Conservation (phyloP, 2,113 vertebrate species). For the Piprites chloris region DNA sequence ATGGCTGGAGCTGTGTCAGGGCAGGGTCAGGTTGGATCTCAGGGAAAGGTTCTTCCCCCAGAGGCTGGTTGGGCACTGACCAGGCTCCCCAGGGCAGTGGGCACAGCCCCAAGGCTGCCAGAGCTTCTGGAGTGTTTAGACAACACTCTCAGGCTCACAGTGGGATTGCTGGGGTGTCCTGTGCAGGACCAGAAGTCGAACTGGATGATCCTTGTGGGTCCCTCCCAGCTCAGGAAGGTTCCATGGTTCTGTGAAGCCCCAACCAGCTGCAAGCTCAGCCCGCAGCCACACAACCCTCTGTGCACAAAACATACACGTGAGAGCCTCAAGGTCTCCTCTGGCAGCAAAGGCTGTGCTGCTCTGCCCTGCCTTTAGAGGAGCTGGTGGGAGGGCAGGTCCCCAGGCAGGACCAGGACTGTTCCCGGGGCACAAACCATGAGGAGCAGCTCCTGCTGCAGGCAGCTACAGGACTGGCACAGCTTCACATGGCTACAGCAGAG, state of each 20-base stretch:
- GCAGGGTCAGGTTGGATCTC: background rate
- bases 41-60: background rate
- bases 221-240: background rate
- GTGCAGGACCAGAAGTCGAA: accelerated
- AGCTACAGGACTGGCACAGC: background rate
- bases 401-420: background rate
- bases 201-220: background rate
- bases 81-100: background rate
- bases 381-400: background rate
- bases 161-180: background rate
- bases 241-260: background rate
- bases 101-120: background rate
- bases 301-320: accelerated
- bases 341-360: background rate
- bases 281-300: background rate
- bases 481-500: background rate
- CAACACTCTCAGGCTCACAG: accelerated
- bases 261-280: background rate
- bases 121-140: background rate
- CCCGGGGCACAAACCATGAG: background rate
- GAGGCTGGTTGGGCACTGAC: background rate
- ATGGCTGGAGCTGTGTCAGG: background rate
- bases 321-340: background rate
- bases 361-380: background rate
- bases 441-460: background rate